Base-by-base conservation (phyloP, 2,888 invertebrate genomes). In the Nineta flava region DNA sequence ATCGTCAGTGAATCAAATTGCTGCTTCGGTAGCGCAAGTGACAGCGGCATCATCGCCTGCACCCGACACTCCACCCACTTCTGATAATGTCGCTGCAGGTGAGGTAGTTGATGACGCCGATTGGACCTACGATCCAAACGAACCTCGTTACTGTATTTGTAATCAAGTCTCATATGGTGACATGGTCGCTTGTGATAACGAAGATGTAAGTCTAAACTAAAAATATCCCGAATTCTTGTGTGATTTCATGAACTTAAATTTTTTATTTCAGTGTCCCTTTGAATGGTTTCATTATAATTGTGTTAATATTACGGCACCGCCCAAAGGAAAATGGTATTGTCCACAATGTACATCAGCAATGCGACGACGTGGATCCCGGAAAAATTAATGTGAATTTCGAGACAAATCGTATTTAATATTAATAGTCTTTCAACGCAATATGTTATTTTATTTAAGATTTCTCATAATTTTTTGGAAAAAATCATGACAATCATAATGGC, bases 251-350 rank as follows among this genome's bases (percentile, higher is more conserved):
- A n/a, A n/a, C 19, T 19, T 5, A 35, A 10, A 42, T 26, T 51
- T 44, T 51, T 46, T 54, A 54, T 53, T 75, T 52, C 73, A 91
- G 87, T 99, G 97, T 68, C 92, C 92, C 2, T 92, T 90, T 62
- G 95, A 97, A 68, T 99, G 99, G 99, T 99, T 97, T 71, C 97
- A 99, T 71, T 97, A 96, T 71, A 88, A 88, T 6, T 99, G 99
- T 66, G 97, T 99, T 47, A 92, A 91, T 46, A 88, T 99, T 57
- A 87, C 88, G 0, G 88, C 92, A 50, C 90, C 95, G 42, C 97
- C 99, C 0, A 93, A 94, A 66, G 95, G 96, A 50, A 96, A 96
- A 67, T 99, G 99, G 99, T 97, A 88, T 67, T 99, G 99, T 66
- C 94, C 95, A 0, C 90, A 91, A 61, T 99, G 99, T 67, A 83